Percentiles rank a stretch among this genome's conserved stretches.
phyloP scores from a whole-genome alignment of 35 echinoderm and acorn worm species.

The Hemicentrotus pulcherrimus region DNA sequence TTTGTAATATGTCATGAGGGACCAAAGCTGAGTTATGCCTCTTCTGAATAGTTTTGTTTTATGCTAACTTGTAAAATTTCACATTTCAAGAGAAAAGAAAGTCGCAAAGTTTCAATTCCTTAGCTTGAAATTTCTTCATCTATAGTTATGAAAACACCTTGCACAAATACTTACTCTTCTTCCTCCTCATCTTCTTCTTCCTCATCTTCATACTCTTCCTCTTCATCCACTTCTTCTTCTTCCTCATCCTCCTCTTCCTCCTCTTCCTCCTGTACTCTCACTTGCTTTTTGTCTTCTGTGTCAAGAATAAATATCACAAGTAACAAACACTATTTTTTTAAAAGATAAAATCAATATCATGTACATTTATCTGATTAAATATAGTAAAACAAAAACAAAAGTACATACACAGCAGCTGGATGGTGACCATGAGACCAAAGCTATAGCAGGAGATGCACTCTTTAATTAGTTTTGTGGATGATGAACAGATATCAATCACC shows the following conservation, averaged over 20 bases:
- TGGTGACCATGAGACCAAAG: too few species aligned
- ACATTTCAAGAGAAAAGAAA: not conserved
- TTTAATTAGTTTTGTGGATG: too few species aligned
- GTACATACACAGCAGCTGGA: too few species aligned
- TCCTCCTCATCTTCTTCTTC: constrained; percentile 20
- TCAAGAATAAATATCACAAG: not conserved
- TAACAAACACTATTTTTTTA: not conserved
- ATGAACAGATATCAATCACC: too few species aligned
- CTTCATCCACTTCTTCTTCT: constrained; percentile 18
- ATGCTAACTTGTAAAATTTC: too few species aligned
- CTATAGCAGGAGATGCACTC: too few species aligned
- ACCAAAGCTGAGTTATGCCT: too few species aligned
- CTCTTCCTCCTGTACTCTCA: constrained; percentile 35
- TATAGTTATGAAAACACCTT: not conserved
- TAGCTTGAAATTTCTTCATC: not conserved
- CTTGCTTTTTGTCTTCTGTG: constrained; percentile 42
- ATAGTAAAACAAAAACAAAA: too few species aligned
- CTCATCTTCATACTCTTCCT: constrained; percentile 24
- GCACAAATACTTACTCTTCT: constrained; percentile 14
- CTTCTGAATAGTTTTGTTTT: too few species aligned
- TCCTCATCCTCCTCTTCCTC: constrained; percentile 17
- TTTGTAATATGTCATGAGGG: too few species aligned
- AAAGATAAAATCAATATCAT: not conserved
- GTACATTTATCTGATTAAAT: too few species aligned
- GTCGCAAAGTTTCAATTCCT: not conserved